These are phyloP conservation scores for Cancer borealis DNA, from an alignment of 2,888 invertebrate genomes.

Conservation along the genomic window DNA sequence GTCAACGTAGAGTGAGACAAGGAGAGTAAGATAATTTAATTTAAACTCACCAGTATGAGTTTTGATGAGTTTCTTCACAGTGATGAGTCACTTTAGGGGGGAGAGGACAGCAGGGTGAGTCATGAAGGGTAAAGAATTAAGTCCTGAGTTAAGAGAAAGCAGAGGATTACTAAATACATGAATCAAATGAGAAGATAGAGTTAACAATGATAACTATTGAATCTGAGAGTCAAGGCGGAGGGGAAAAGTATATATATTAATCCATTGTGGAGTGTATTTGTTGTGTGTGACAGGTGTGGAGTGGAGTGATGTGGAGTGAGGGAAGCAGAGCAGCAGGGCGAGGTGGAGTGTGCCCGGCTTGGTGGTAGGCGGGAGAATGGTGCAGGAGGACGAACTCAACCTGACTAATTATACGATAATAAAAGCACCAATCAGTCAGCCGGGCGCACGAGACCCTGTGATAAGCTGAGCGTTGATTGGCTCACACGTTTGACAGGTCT, in stretches of 20 bases:
- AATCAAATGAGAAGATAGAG: neutral
- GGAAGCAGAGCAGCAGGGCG: neutral
- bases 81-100: neutral
- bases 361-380: neutral
- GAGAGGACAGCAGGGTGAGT: neutral
- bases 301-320: neutral
- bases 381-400: neutral
- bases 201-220: neutral
- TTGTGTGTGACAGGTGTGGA: neutral
- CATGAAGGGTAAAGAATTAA: neutral
- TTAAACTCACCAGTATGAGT: neutral
- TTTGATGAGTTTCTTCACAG: neutral
- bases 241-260: neutral
- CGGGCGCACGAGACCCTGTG: conserved; percentile 1
- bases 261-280: neutral
- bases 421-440: conserved; percentile 34
- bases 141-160: neutral
- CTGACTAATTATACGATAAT: conserved; percentile 28
- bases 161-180: neutral
- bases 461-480: conserved; percentile 23
- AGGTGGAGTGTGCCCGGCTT: neutral
- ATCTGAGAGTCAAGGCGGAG: neutral
- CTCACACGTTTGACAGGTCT: conserved; percentile 15
- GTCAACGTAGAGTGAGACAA: neutral
- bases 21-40: neutral